Evolutionary conservation across 2,888 invertebrate genomes (phyloP), one percentile per base, ranked within the genome.

Genomic region (Phymatocera aterrima): DNA sequence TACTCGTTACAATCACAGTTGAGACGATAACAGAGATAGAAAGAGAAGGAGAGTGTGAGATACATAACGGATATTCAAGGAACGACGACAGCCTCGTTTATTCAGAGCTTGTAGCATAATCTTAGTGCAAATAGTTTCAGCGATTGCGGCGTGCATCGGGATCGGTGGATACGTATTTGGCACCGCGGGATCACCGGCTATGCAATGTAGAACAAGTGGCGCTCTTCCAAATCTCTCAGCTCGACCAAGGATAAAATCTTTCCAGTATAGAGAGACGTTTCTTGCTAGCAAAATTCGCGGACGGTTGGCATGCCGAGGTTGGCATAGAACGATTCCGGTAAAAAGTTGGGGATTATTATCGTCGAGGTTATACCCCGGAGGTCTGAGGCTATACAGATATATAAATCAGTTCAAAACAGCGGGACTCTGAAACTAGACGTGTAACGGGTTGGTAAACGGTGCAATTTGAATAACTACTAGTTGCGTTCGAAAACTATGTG

Each of bases 161-260:
- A 86, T 85, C 83, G 10, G 83, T 81, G 84, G 84, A 83, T 82
- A 79, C 24, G 81, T 85, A 82, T 82, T 87, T 88, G 84, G 81
- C 84, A 83, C 77, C 83, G 21, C 34, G 72, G 31, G 40, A 68
- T 68, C 68, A 46, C 40, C 43, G 82, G 83, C 86, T 88, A 87
- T 87, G 83, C 86, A 88, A 87, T 87, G 85, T 86, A 85, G 87
- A 87, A 85, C 87, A 87, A 88, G 85, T 88, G 88, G 88, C 88
- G 88, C 84, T 83, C 84, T 88, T 88, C 88, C 88, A 88, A 88
- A 87, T 88, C 85, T 87, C 84, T 82, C 85, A 82, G 84, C 83
- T 85, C 84, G 80, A 78, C 81, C 15, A 15, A 34, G 31, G 12
- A 51, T 18, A 21, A 51, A 51, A 72, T 48, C 51, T 72, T 48